Evolutionary conservation across 2,797 vertebrate genomes (phyloP).

Genomic region (Chiroxiphia lanceolata): DNA sequence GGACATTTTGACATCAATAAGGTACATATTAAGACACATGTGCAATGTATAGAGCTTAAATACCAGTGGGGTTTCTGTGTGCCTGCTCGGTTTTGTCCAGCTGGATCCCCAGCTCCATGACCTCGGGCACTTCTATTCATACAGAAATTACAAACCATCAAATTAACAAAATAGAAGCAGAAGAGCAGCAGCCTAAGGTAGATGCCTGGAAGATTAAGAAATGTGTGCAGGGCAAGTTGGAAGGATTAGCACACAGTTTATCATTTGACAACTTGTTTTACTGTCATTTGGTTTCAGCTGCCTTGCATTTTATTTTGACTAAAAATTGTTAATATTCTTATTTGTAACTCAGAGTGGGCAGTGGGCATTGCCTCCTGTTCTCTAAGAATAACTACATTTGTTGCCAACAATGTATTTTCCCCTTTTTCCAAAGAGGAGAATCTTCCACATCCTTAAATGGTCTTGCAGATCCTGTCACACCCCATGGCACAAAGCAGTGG

Average conservation of each 20-base stretch:
- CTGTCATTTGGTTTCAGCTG: not conserved
- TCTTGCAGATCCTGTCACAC: not conserved
- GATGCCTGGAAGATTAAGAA: not conserved
- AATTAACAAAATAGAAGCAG: not conserved
- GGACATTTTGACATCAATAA: not conserved
- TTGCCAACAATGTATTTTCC: not conserved
- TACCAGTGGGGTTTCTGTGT: not conserved
- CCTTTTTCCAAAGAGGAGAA: not conserved
- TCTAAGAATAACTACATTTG: not conserved
- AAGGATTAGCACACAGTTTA: not conserved
- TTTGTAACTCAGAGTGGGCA: not conserved
- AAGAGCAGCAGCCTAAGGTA: not conserved
- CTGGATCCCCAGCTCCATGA: not conserved
- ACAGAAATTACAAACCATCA: not conserved
- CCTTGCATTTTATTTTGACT: not conserved
- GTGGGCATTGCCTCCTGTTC: not conserved
- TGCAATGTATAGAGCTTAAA: not conserved
- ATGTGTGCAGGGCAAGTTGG: accelerated
- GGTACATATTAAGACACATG: not conserved
- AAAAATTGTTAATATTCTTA: not conserved
- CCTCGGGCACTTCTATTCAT: not conserved
- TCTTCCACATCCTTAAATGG: not conserved
- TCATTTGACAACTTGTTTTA: not conserved
- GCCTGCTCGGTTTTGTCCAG: not conserved
- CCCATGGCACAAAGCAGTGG: accelerated